phyloP scores from a whole-genome alignment of 2,797 vertebrate genomes.

The Peromyscus attwateri region DNA sequence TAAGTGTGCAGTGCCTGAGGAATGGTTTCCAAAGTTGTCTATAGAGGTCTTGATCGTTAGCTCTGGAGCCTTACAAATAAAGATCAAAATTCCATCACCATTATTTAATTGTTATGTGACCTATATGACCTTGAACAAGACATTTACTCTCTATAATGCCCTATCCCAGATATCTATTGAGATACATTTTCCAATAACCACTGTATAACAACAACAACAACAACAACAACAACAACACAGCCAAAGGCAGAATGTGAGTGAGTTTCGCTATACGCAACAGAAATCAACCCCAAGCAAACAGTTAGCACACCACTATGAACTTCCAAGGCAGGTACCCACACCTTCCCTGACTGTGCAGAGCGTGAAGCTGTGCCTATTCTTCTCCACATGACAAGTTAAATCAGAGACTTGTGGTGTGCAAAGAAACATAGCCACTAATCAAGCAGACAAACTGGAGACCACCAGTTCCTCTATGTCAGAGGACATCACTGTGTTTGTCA shows the following conservation, averaged over 20 bases:
- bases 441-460: background rate
- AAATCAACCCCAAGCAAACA: background rate
- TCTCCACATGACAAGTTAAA: conserved; percentile 1
- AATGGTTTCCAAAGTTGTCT: background rate
- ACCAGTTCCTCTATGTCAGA: background rate
- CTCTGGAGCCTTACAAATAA: background rate
- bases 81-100: background rate
- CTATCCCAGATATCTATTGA: background rate
- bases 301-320: background rate
- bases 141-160: background rate
- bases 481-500: background rate
- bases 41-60: background rate
- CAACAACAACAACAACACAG: background rate
- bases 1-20: background rate
- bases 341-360: background rate
- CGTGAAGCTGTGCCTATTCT: background rate
- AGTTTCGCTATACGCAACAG: background rate
- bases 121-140: background rate
- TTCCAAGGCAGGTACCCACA: background rate
- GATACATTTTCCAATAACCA: background rate
- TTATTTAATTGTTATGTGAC: background rate
- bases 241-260: background rate
- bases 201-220: background rate
- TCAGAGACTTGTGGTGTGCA: background rate
- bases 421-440: background rate